Evolutionary conservation across 2,888 invertebrate genomes (phyloP).

Genomic region (Argynnis bischoffii): DNA sequence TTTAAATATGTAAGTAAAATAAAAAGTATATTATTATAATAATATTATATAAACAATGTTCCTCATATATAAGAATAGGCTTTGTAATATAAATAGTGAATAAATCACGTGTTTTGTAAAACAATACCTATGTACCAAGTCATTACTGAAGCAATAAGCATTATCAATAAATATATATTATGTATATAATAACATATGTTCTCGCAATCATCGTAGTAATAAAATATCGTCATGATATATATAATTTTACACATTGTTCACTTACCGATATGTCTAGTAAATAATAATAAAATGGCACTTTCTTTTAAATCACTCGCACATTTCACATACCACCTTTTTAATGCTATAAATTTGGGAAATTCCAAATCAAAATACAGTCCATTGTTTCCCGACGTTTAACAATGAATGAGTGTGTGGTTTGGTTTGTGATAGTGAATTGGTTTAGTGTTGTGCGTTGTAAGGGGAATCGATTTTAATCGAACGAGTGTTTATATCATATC

Average conservation of each 20-base stretch:
- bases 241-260: constrained; percentile 3
- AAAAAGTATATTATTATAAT: too few species aligned
- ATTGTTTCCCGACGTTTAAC: constrained; percentile 29
- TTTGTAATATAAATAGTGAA: too few species aligned
- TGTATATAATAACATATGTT: constrained; percentile 2
- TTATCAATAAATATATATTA: neutral
- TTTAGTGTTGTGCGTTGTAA: constrained; percentile 2
- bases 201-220: constrained; percentile 1
- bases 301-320: constrained; percentile 39
- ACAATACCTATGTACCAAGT: neutral
- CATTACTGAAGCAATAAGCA: too few species aligned
- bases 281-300: constrained; percentile 18
- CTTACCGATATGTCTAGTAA: constrained; percentile 23
- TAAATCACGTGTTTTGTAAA: too few species aligned
- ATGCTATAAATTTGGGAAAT: constrained; percentile 39
- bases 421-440: neutral
- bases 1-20: too few species aligned
- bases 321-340: constrained; percentile 36
- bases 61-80: too few species aligned
- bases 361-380: constrained; percentile 37
- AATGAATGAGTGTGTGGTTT: constrained; percentile 34
- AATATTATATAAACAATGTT: too few species aligned
- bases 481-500: neutral
- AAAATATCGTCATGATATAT: neutral
- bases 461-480: too few species aligned